A percentile compares a stretch with the other conserved stretches of the same genome.
phyloP scores from a whole-genome alignment of 2,113 vertebrate genomes.

The Rostratula benghalensis region DNA sequence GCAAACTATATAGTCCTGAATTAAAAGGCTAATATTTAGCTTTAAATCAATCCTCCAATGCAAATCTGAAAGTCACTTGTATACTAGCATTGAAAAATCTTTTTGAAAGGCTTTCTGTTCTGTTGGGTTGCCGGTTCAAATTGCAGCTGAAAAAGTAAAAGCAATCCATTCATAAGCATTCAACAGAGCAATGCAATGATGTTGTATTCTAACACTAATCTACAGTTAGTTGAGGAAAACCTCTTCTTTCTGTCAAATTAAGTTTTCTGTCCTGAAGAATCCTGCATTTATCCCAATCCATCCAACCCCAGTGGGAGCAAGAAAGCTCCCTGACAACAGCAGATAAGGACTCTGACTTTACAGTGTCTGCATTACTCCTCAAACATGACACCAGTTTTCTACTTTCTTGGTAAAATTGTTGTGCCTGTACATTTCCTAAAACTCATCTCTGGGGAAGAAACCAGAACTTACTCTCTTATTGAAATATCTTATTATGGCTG shows the following conservation, averaged over 20 bases:
- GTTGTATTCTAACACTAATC: neutral
- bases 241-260: neutral
- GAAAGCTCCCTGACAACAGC: neutral
- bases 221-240: neutral
- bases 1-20: neutral
- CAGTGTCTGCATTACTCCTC: neutral
- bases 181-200: neutral
- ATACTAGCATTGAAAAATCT: neutral
- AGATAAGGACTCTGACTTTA: neutral
- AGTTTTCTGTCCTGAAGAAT: neutral
- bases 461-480: neutral
- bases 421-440: neutral
- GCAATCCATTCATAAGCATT: neutral
- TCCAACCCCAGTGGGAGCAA: neutral
- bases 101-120: slow-evolving; percentile 13
- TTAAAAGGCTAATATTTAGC: neutral
- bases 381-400: neutral
- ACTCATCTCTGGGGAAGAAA: neutral
- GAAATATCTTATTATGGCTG: neutral
- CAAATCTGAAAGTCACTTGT: neutral
- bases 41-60: neutral
- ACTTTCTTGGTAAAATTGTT: neutral
- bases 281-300: neutral
- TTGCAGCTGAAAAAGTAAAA: neutral
- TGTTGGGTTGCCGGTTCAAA: neutral